Base-by-base conservation (phyloP, 2,113 vertebrate species). In the Tinamus guttatus region DNA sequence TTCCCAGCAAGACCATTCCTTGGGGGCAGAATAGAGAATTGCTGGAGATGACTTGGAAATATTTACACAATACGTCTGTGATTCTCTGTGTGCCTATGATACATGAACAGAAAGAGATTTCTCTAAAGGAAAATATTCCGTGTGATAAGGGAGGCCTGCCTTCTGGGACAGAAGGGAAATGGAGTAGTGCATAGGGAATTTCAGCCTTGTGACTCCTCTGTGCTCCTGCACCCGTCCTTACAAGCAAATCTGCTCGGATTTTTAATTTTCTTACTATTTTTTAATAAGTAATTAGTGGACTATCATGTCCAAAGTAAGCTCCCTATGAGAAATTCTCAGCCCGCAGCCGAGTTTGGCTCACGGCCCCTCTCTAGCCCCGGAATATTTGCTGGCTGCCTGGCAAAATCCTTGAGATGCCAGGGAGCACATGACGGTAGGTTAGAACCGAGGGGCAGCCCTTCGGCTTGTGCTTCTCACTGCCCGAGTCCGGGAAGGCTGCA, bases 11-110 rank as follows among this genome's bases (percentile, higher is more conserved):
- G 92, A 67, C 52, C 4, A 1, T 81, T 87, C 91, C 70, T 94
- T 87, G 90, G 87, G 38, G 85, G 49, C 86, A 85, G 92, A 81
- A 85, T 47, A 93, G 75, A 77, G 93, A 94, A 81, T 92, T 90
- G 92, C 85, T 45, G 49, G n/a, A 54, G 78, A 93, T 63, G 41
- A 28, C 73, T 89, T 62, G 41, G 47, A 95, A 81, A 86, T 76
- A 49, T 43, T 76, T 73, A 56, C 0, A 2, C 86, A 59, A 74
- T 41, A 16, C n/a, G 75, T 75, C 74, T 89, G 62, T 85, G 89
- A 71, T 43, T 87, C 5, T 1, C 52, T 38, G 20, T 79, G 24
- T 47, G 84, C 56, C 41, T 93, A 77, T 92, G 65, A 13, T 69
- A 38, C 58, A 38, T 14, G 52, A 30, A 40, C 47, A 47, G 73